Base-by-base conservation (phyloP, 2,888 invertebrate genomes). In the Microchrysa polita region DNA sequence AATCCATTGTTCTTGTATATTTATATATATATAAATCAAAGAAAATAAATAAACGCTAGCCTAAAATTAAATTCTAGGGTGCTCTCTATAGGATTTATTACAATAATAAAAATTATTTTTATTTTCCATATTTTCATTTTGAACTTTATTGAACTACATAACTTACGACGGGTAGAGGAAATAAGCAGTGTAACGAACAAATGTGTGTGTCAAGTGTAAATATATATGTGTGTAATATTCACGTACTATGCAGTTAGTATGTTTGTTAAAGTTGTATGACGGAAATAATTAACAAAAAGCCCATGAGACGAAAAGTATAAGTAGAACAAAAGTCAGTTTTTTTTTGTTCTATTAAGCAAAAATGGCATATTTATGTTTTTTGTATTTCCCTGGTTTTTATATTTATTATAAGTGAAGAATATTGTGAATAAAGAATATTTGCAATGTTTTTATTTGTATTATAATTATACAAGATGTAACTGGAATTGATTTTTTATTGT, bases 31-130 rank as follows among this genome's bases (percentile, higher is more conserved):
- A 44, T 65, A 48, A n/a, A n/a, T n/a, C n/a, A n/a, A n/a, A 10
- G 48, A 65, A 48, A 65, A 65, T 65, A 65, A 65, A 65, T 65
- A 65, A 65, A 65, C 22, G n/a, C 65, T 65, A 65, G 22, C 65
- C 65, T 65, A 65, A 44, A n/a, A 65, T n/a, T 65, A 65, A 48
- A 22, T 14, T 34, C 48, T 65, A 65, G 14, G n/a, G 14, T 48
- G 27, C 14, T 9, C 18, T n/a, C n/a, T n/a, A n/a, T n/a, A 65
- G 65, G 27, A 48, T 48, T 10, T 65, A n/a, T n/a, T n/a, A 65
- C 65, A 65, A 16, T 48, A 65, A n/a, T n/a, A n/a, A n/a, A 65
- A 44, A 48, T 65, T 44, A 27, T 14, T 14, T 60, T 34, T 7
- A 34, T 7, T 2, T 48, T 65, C 34, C 40, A 42, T 7, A n/a